Percentiles rank a stretch among this genome's conserved stretches.
Evolutionary conservation across 2,113 vertebrate genomes (phyloP).

Genomic region (Xenopus tropicalis): DNA sequence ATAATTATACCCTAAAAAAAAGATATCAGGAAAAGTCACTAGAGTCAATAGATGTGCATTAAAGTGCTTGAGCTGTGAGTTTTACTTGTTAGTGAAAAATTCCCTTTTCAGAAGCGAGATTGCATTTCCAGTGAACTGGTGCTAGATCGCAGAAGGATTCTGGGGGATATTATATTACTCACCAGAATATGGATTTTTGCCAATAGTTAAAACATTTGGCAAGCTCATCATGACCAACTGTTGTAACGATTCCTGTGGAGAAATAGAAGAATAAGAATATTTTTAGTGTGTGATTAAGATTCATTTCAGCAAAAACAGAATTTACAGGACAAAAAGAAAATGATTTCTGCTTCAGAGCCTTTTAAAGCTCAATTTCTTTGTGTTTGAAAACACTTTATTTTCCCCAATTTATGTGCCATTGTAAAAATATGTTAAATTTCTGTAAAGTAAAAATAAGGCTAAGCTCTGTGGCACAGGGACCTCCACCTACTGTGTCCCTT

Average conservation of each 20-base stretch:
- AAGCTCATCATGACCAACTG: slow-evolving; percentile 97
- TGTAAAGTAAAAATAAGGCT: too few relatives aligned
- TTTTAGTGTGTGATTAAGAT: not conserved
- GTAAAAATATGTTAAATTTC: too few relatives aligned
- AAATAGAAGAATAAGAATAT: slow-evolving; percentile 44
- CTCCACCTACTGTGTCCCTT: too few relatives aligned
- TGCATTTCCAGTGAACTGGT: not conserved
- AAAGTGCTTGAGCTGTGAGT: not conserved
- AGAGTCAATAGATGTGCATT: too few relatives aligned
- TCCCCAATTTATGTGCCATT: too few relatives aligned
- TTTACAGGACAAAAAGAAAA: too few relatives aligned
- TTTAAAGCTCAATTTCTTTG: too few relatives aligned
- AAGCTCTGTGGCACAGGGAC: too few relatives aligned
- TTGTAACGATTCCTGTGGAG: slow-evolving; percentile 86
- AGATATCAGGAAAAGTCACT: too few relatives aligned
- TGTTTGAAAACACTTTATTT: too few relatives aligned
- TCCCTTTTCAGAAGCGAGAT: not conserved
- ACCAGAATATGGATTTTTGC: slow-evolving; percentile 88
- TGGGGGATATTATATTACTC: slow-evolving; percentile 52
- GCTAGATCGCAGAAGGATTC: not conserved
- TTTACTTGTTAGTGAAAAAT: not conserved
- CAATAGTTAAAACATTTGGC: slow-evolving; percentile 89
- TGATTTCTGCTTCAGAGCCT: too few relatives aligned
- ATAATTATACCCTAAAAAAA: too few relatives aligned
- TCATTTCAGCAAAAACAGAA: not conserved